These are phyloP conservation scores for Drosophila trapezifrons DNA, from an alignment of 1,140 invertebrate species.

Conservation along the genomic window DNA sequence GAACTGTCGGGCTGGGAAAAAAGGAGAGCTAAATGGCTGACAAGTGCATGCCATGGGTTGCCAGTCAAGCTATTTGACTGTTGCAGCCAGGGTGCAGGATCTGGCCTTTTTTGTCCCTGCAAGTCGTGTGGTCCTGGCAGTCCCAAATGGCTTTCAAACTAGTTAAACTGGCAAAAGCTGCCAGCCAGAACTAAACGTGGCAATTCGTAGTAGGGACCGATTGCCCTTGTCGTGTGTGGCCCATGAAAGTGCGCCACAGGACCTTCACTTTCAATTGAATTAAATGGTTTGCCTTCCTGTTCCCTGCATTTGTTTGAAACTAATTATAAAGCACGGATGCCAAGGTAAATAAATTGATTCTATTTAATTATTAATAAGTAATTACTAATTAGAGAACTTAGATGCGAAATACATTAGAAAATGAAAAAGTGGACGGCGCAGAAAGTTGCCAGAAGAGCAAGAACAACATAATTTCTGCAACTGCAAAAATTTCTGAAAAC, in stretches of 20 bases:
- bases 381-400: no score
- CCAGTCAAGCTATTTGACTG: slow-evolving; percentile 44
- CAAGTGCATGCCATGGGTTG: slow-evolving; percentile 40
- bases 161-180: slow-evolving; percentile 43
- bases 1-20: slow-evolving; percentile 17
- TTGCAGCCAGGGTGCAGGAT: slow-evolving; percentile 6
- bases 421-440: slow-evolving; percentile 27
- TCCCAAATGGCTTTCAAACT: slow-evolving; percentile 52
- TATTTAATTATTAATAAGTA: not conserved
- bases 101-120: not conserved
- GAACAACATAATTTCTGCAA: not conserved
- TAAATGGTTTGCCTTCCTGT: slow-evolving; percentile 9
- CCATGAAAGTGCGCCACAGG: not conserved
- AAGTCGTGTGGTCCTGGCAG: slow-evolving; percentile 31
- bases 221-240: slow-evolving; percentile 9
- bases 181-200: slow-evolving; percentile 1
- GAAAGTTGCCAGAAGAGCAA: not conserved
- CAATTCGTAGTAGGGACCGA: not conserved
- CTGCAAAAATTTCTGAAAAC: no score
- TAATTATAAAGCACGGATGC: slow-evolving; percentile 1
- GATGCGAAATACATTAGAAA: slow-evolving; percentile 50
- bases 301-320: not conserved
- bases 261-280: slow-evolving; percentile 28
- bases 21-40: slow-evolving; percentile 48
- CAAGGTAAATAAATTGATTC: not conserved